Base-by-base conservation (phyloP, 2,888 invertebrate genomes). In the Colostygia pectinataria region DNA sequence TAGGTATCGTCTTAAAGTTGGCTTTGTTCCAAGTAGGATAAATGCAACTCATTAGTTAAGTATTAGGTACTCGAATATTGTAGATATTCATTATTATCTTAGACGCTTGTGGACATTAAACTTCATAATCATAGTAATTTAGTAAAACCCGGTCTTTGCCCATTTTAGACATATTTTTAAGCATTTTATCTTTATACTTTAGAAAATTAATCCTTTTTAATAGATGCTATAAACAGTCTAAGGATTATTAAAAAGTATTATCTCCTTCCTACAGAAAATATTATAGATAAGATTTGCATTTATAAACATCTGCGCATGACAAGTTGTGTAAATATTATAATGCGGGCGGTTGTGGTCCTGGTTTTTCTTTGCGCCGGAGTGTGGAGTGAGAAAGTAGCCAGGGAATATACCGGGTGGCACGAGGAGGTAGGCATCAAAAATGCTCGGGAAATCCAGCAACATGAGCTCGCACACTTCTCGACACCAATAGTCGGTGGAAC, bases 401-500 rank as follows among this genome's bases (percentile, higher is more conserved):
- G 12, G 3, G 31, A 13, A 8, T 64, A 65, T 9, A 47, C 61
- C 32, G 79, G 80, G 34, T 84, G 80, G 80, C 83, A 81, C 57
- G 58, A 62, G 31, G 65, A 57, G 54, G 70, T 79, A n/a, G 83
- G 85, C 31, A 60, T 80, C 2, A 75, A 71, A 60, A 65, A 76
- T 56, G 83, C 82, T 9, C 60, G 71, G 46, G 59, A 63, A 37
- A 83, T 83, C 12, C 73, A 65, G 44, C 47, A 53, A 24, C 53
- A 56, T 2, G 84, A 83, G 65, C 56, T 61, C n/a, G 24, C 40
- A 4, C 51, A 44, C 4, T 23, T 50, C 7, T 40, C 44, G 2
- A 42, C 10, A 1, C 78, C 71, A 1, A 84, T 85, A 20, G 83
- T 85, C 2, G 85, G 85, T 36, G 85, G 85, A 29, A 50, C 62